These are phyloP conservation scores for Marmota monax DNA, from an alignment of 2,113 vertebrate species.

Conservation along the genomic window DNA sequence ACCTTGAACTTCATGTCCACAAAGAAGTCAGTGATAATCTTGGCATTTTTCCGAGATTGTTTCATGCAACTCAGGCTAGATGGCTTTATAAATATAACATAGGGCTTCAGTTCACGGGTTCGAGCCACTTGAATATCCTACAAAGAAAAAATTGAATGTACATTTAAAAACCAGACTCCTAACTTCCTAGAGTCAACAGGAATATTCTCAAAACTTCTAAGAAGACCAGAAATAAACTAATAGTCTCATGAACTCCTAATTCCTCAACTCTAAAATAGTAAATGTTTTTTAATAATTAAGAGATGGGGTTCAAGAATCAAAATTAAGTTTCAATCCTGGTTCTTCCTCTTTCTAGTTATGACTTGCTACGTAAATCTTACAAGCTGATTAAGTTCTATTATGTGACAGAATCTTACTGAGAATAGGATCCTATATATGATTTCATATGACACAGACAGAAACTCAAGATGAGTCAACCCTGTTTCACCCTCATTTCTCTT, in stretches of 20 bases:
- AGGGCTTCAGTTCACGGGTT: constrained; percentile 94
- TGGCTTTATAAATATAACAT: constrained; percentile 96
- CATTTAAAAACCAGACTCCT: constrained; percentile 19
- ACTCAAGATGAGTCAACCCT: not conserved
- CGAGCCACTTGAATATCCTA: constrained; percentile 93
- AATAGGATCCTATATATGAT: not conserved
- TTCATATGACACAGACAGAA: not conserved
- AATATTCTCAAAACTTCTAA: constrained; percentile 62
- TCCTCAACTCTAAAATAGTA: constrained; percentile 39
- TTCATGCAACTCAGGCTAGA: constrained; percentile 90
- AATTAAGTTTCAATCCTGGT: constrained; percentile 15
- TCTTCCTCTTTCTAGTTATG: constrained; percentile 15
- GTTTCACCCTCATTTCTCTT: not conserved
- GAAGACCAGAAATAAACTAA: constrained; percentile 42
- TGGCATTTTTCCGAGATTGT: constrained; percentile 91
- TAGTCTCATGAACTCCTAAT: not conserved
- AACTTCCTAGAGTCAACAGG: constrained; percentile 26
- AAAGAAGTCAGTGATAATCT: constrained; percentile 94
- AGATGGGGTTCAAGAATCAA: constrained; percentile 13
- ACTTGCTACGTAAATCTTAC: not conserved
- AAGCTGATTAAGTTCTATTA: not conserved
- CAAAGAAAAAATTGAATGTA: constrained; percentile 54
- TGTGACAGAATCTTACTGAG: not conserved
- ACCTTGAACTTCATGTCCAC: constrained; percentile 95
- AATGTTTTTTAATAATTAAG: constrained; percentile 32